phyloP scores from a whole-genome alignment of 2,797 vertebrate species.

The Tokudaia muenninki region DNA sequence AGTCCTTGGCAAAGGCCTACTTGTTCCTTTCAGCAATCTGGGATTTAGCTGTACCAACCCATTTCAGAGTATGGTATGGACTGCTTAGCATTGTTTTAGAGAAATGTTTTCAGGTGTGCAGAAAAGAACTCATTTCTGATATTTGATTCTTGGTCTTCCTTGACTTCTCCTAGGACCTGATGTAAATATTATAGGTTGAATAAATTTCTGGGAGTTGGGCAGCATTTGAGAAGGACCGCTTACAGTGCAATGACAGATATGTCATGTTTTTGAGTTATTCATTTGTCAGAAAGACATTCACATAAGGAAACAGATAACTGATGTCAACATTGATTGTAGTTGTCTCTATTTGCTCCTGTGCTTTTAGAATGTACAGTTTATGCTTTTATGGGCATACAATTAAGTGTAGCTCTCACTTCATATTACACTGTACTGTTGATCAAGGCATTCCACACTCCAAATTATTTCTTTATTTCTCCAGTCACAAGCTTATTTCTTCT shows the following conservation, averaged over 20 bases:
- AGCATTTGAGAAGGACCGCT: not conserved
- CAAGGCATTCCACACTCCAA: not conserved
- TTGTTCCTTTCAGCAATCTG: not conserved
- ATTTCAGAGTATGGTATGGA: not conserved
- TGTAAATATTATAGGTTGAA: not conserved
- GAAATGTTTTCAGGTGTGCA: not conserved
- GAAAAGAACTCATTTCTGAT: not conserved
- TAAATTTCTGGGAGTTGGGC: not conserved
- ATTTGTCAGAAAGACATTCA: not conserved
- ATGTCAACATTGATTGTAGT: not conserved
- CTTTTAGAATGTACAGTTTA: not conserved
- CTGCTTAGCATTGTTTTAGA: not conserved
- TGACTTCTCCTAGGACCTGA: not conserved
- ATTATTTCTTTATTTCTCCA: not conserved
- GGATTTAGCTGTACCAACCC: not conserved
- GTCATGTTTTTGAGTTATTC: not conserved
- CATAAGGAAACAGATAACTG: not conserved
- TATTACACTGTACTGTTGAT: not conserved
- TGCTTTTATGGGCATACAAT: not conserved
- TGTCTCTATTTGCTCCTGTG: not conserved
- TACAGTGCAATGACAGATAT: not conserved
- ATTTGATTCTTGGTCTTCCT: not conserved
- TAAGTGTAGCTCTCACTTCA: not conserved
- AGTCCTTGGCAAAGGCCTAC: not conserved
- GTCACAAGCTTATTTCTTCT: not conserved